phyloP scores from a whole-genome alignment of 2,113 vertebrate species.

The Corythaeola cristata region DNA sequence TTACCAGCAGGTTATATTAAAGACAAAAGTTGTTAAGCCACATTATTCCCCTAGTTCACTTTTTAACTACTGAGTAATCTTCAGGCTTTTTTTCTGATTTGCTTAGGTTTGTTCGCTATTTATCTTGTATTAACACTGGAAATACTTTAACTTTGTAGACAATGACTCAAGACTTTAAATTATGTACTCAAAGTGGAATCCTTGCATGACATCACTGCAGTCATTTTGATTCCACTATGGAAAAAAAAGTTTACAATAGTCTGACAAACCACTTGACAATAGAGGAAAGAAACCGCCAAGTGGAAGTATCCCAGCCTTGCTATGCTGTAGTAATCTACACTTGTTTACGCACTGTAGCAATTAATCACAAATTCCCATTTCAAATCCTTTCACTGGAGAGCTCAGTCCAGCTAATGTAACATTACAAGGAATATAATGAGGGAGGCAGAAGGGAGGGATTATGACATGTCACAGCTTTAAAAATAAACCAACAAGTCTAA shows the following conservation, averaged over 20 bases:
- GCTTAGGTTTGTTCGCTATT: background rate
- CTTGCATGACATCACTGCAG: background rate
- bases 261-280: background rate
- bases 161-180: background rate
- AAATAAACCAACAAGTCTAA: background rate
- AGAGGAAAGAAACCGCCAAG: background rate
- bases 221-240: background rate
- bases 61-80: background rate
- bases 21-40: background rate
- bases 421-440: background rate
- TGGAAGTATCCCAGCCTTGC: background rate
- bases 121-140: background rate
- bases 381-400: background rate
- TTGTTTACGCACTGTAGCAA: background rate
- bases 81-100: background rate
- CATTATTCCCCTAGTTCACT: background rate
- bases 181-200: background rate
- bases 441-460: background rate
- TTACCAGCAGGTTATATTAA: background rate
- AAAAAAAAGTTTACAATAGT: background rate
- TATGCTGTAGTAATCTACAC: background rate
- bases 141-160: background rate
- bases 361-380: background rate
- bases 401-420: background rate
- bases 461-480: background rate